phyloP scores from a whole-genome alignment of 2,888 invertebrate species.

The Glomeris marginata region DNA sequence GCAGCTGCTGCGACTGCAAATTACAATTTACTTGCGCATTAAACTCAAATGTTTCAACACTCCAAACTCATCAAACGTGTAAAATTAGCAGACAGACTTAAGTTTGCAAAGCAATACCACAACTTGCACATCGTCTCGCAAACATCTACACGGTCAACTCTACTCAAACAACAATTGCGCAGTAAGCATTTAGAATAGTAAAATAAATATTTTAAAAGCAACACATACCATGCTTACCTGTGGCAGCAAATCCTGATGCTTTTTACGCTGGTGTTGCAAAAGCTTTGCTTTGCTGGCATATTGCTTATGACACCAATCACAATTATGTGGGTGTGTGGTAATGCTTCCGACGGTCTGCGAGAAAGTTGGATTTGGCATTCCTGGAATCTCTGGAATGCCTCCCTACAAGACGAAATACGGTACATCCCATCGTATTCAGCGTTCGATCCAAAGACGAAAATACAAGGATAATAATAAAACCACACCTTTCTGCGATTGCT shows the following conservation, averaged over 20 bases:
- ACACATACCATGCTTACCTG: slow-evolving; percentile 8
- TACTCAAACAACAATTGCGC: background rate
- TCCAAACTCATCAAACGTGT: too few relatives aligned
- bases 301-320: slow-evolving; percentile 71
- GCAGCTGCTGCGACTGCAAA: too few relatives aligned
- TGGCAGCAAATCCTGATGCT: slow-evolving; percentile 27
- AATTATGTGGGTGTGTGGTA: slow-evolving; percentile 51
- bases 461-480: background rate
- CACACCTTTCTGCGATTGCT: slow-evolving; percentile 26
- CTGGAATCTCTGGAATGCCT: slow-evolving; percentile 34
- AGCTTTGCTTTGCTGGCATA: slow-evolving; percentile 58
- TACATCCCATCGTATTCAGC: background rate
- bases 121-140: too few relatives aligned
- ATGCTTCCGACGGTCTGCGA: slow-evolving; percentile 57
- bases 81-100: too few relatives aligned
- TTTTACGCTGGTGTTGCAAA: slow-evolving; percentile 37
- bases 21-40: too few relatives aligned
- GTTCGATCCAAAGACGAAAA: background rate
- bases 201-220: background rate
- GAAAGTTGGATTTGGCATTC: slow-evolving; percentile 44
- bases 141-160: background rate
- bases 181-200: background rate
- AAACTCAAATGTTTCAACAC: too few relatives aligned
- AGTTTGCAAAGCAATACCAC: too few relatives aligned
- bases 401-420: slow-evolving; percentile 25